Base-by-base conservation (phyloP, 30 jellyfish, hydroid and myxozoan species). In the Turritopsis rubra region DNA sequence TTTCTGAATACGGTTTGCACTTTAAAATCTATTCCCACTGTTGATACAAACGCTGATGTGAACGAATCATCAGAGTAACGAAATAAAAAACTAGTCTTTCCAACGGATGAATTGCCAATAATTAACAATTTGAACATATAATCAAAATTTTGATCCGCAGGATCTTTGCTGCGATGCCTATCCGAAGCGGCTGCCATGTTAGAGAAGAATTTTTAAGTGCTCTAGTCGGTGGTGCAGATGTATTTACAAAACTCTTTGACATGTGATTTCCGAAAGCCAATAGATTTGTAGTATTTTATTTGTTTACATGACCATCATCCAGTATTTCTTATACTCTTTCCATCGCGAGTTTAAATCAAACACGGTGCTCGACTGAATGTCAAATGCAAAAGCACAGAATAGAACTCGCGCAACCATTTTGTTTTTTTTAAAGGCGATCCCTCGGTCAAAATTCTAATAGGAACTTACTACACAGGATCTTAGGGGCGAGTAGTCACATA, bases 91-190 rank as follows among this genome's bases (percentile, higher is more conserved):
- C 98, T 92, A n/a, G 98, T 92, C 81, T 92, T 92, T 0, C 98
- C 98, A 26, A 92, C 98, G 54, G 96, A 83, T 19, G 98, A 92
- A 71, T 92, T 92, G 0, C 98, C 98, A 75, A 92, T 92, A 30
- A 92, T 92, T 60, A 92, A 77, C 21, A 92, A 85, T 75, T 92
- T 92, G 81, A 92, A 92, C 98, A 92, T 92, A 82, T 92, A 92
- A 80, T 92, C 98, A 82, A 92, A 92, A 83, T 92, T 92, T 79
- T 92, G 98, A 83, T 92, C 98, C 88, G 98, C 98, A 66, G 98
- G 96, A 88, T 92, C 98, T 88, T 88, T 92, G 79, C 92, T 84
- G 89, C 98, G 87, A 68, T 92, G 93, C 71, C 92, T 85, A 88
- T 87, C 98, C 26, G 93, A 85, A 21, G 96, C 92, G 25, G 96